Percentiles rank a stretch among this genome's conserved stretches.
Conservation (phyloP, 2,888 invertebrate genomes). For the Stenichneumon culpator region DNA sequence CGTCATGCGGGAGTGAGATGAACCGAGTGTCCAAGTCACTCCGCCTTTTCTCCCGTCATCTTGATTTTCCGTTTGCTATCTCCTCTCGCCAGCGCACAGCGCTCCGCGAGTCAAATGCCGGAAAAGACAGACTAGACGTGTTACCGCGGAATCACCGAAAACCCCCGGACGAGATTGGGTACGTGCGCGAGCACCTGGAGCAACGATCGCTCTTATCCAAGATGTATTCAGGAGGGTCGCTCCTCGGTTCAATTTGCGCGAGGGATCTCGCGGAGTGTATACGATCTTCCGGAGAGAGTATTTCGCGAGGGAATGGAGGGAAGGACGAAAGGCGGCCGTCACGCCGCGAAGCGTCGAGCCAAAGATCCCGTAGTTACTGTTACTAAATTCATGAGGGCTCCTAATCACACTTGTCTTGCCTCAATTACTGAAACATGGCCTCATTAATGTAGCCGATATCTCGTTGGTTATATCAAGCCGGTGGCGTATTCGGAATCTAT, state of each 20-base stretch:
- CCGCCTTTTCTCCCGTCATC: background rate
- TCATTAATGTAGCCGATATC: constrained; percentile 65
- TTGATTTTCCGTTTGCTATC: background rate
- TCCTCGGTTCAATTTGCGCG: constrained; percentile 49
- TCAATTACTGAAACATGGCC: constrained; percentile 64
- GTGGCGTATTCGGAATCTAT: constrained; percentile 26
- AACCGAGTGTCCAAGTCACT: background rate
- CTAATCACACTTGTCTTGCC: constrained; percentile 61
- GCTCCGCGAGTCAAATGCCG: background rate
- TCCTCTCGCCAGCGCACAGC: background rate
- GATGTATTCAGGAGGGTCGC: constrained; percentile 16
- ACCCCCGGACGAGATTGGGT: constrained; percentile 25
- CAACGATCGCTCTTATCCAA: constrained; percentile 4
- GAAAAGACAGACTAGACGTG: background rate
- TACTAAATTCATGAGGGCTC: constrained; percentile 46
- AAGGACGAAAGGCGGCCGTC: background rate
- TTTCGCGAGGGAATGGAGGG: background rate
- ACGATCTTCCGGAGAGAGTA: constrained; percentile 40
- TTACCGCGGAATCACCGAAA: constrained; percentile 35
- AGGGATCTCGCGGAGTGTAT: constrained; percentile 39
- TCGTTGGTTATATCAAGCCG: constrained; percentile 56
- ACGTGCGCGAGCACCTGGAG: constrained; percentile 25
- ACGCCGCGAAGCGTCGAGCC: constrained; percentile 7
- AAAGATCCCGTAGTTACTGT: constrained; percentile 40
- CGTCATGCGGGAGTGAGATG: background rate